phyloP scores from a whole-genome alignment of 2,888 invertebrate species.

The Seira ritae region DNA sequence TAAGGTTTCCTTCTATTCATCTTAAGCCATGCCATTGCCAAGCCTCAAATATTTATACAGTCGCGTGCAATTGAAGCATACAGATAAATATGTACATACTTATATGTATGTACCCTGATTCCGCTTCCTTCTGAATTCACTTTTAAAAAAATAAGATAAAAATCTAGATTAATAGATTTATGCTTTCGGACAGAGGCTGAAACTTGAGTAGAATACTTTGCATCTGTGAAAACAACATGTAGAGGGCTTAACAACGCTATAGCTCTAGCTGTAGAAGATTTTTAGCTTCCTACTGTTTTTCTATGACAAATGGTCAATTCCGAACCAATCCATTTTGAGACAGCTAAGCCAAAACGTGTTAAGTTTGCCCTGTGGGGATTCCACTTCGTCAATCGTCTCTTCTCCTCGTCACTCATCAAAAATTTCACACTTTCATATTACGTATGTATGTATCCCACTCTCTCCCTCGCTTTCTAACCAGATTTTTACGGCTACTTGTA shows the following conservation, averaged over 20 bases:
- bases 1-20: too few species aligned
- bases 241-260: too few species aligned
- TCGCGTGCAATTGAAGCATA: background rate
- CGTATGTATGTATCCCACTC: background rate
- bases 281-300: background rate
- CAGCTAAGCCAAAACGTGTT: background rate
- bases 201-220: too few species aligned
- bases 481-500: too few species aligned
- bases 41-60: background rate
- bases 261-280: too few species aligned
- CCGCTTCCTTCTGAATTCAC: background rate
- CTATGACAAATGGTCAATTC: background rate
- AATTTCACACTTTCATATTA: conserved; percentile 14
- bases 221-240: too few species aligned
- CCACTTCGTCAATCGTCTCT: background rate
- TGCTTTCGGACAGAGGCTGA: too few species aligned
- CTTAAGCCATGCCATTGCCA: too few species aligned
- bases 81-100: too few species aligned
- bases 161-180: background rate
- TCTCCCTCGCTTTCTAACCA: too few species aligned
- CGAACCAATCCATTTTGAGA: background rate
- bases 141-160: background rate
- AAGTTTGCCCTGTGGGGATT: background rate
- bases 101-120: too few species aligned
- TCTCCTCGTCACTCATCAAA: background rate